Base-by-base conservation (phyloP, 2,113 vertebrate genomes). In the Megatriorchis doriae region DNA sequence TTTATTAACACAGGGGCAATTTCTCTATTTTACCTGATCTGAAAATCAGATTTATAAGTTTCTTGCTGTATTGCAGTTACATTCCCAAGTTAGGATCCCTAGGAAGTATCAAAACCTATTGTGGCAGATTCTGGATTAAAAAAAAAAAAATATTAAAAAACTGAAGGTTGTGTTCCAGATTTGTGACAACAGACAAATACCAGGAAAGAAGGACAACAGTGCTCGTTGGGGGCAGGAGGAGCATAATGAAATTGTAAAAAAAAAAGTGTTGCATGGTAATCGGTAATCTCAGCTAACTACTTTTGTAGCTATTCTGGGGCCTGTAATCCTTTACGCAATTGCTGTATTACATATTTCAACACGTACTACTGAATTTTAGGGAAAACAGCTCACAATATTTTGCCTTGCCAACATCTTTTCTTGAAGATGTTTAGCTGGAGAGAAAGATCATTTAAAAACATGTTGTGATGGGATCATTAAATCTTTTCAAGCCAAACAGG, bases 221-320 rank as follows among this genome's bases (percentile, higher is more conserved):
- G 17, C 56, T 58, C 2, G 0, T 4, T 80, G 34, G 13, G 19
- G 26, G 4, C 10, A 47, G 38, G 7, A 58, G 14, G 11, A 75
- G 2, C 9, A 61, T 45, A 62, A 77, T 19, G 26, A 79, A 89
- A 82, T 2, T 59, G 3, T 27, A 83, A 62, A 88, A 63, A 15
- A 62, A 15, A 11, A 31, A 34, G 3, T 19, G 4, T 14, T 36
- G 0, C 0, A 1, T 43, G 2, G 20, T 62, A 71, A 38, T 34
- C 6, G 1, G 5, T 92, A 72, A 74, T 45, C 53, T 73, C 47
- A 55, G 10, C 6, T 66, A 63, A 78, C 23, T 89, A 63, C 11
- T 73, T 66, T 26, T 59, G 18, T 62, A 59, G 7, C 23, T 86
- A 27, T 74, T 58, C 21, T 59, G 2, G 3, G 7, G 14, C 7